Conservation (phyloP, 53 echinoderm and acorn worm genomes). For the Arbacia lixula region DNA sequence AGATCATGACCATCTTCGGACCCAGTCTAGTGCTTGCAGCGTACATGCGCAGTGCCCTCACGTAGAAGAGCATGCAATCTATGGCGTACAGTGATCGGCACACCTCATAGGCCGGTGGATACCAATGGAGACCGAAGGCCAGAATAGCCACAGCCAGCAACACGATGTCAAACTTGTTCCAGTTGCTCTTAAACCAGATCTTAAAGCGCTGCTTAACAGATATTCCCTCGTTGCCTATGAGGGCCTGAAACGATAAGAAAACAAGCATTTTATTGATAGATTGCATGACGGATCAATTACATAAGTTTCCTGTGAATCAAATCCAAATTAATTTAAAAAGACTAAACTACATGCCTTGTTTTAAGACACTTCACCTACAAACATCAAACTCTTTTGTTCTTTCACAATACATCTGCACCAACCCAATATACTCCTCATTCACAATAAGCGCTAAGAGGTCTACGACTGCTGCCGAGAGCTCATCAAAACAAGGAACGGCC, state of each 20-base stretch:
- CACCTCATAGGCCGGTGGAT: conserved; percentile 17
- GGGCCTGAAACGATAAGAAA: conserved; percentile 39
- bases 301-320: no score
- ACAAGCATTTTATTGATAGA: no score
- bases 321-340: no score
- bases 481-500: no score
- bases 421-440: no score
- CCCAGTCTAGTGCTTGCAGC: conserved; percentile 72
- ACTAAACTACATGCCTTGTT: no score
- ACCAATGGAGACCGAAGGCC: conserved; percentile 79
- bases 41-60: conserved; percentile 74
- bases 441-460: no score
- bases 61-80: conserved; percentile 73
- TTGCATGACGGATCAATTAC: no score
- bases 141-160: conserved; percentile 48
- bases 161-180: conserved; percentile 81
- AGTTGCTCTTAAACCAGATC: conserved; percentile 70
- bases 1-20: conserved; percentile 94
- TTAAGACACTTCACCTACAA: no score
- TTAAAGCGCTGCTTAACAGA: conserved; percentile 58
- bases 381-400: no score
- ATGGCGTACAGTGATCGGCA: conserved; percentile 73
- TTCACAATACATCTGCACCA: no score
- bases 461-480: no score
- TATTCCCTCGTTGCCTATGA: conserved; percentile 46